Evolutionary conservation across 2,888 invertebrate species (phyloP).

Genomic region (Pandemis heparana): DNA sequence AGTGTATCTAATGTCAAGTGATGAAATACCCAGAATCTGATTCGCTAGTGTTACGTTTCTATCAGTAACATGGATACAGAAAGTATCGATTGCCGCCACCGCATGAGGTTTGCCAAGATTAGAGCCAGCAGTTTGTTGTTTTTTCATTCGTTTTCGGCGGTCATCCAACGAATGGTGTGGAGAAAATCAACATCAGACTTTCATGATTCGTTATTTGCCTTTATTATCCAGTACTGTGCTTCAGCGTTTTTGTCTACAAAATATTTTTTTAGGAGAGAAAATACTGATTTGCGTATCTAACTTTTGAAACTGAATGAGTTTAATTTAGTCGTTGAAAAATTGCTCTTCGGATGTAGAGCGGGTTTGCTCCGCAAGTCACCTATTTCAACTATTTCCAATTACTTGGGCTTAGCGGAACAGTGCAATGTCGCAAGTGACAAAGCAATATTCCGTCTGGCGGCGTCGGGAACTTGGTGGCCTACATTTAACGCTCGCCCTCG

Average conservation of each 20-base stretch:
- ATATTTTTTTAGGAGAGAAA: slow-evolving; percentile 18
- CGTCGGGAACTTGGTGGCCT: slow-evolving; percentile 80
- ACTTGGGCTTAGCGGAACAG: slow-evolving; percentile 82
- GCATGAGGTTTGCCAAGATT: slow-evolving; percentile 42
- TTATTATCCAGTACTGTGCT: slow-evolving; percentile 32
- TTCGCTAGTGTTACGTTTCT: slow-evolving; percentile 6
- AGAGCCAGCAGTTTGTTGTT: slow-evolving; percentile 41
- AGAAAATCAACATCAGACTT: slow-evolving; percentile 40
- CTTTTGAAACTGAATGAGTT: slow-evolving; percentile 12
- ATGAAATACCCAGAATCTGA: neutral
- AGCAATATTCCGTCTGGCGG: slow-evolving; percentile 79
- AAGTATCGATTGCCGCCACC: slow-evolving; percentile 33
- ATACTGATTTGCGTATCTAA: slow-evolving; percentile 23
- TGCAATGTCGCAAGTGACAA: slow-evolving; percentile 83
- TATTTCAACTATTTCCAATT: slow-evolving; percentile 86
- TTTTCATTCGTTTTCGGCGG: slow-evolving; percentile 41
- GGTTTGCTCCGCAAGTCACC: slow-evolving; percentile 71
- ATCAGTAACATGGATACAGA: slow-evolving; percentile 11
- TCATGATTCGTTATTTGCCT: slow-evolving; percentile 35
- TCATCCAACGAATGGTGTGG: slow-evolving; percentile 37
- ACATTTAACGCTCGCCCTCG: slow-evolving; percentile 81
- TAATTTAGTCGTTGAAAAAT: slow-evolving; percentile 30
- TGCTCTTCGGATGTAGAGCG: slow-evolving; percentile 39
- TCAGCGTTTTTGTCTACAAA: slow-evolving; percentile 23
- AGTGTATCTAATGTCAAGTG: neutral